Percentiles rank a stretch among this genome's conserved stretches.
These are phyloP conservation scores for Oikopleura dioica DNA, from an alignment of 23 tunicate species.

Conservation along the genomic window DNA sequence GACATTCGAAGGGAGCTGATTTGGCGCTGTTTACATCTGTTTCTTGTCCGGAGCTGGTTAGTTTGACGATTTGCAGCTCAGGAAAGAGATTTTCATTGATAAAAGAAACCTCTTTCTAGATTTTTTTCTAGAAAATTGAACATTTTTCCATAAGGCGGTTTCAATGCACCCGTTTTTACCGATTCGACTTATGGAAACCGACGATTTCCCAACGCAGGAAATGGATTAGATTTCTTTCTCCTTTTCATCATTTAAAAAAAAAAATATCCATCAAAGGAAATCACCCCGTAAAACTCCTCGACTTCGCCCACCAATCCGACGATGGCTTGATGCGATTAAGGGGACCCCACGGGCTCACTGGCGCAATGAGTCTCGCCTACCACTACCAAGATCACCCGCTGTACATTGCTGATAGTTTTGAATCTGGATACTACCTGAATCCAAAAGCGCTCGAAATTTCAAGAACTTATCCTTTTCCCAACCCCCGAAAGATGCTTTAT, in stretches of 20 bases:
- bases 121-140: too few relatives aligned
- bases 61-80: not conserved
- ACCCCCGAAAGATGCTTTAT: not conserved
- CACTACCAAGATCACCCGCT: too few relatives aligned
- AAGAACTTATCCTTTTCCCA: not conserved
- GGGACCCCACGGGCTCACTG: too few relatives aligned
- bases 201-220: not conserved
- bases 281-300: not conserved
- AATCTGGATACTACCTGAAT: too few relatives aligned
- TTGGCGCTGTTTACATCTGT: not conserved
- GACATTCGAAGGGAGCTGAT: slow-evolving; percentile 5
- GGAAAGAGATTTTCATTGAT: too few relatives aligned
- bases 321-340: too few relatives aligned
- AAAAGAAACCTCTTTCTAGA: too few relatives aligned
- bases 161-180: not conserved
- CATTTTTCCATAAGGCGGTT: too few relatives aligned
- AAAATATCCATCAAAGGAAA: not conserved
- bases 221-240: not conserved
- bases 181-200: not conserved
- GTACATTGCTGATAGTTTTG: too few relatives aligned
- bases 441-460: too few relatives aligned
- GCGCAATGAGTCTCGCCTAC: too few relatives aligned
- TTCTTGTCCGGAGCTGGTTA: not conserved
- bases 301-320: too few relatives aligned
- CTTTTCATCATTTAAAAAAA: not conserved